Base-by-base conservation (phyloP, 2,888 invertebrate genomes). In the Aphidius colemani region DNA sequence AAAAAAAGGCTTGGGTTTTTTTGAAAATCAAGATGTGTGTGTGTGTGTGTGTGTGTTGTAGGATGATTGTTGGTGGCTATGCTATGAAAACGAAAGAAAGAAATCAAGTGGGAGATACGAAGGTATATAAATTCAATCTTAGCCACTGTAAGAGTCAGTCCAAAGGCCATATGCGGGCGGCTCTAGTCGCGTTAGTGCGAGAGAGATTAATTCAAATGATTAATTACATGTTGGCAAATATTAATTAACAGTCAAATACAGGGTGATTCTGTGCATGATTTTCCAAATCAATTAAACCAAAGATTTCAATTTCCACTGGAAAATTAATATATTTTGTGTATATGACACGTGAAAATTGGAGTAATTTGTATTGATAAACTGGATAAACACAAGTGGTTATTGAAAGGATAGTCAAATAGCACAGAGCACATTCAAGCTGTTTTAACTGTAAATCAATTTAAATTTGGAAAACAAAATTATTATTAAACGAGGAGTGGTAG, bases 141-240 rank as follows among this genome's bases (percentile, higher is more conserved):
- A 70, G 70, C 72, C 71, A 70, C 71, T 72, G 71, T 72, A 70
- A 72, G 70, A 79, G 76, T 71, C 79, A 80, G 80, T 79, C 79
- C 77, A 79, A 79, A 79, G 76, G 77, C 78, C 78, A 77, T 74
- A 77, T 79, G 77, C 75, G 78, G 73, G 57, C 76, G 77, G 72
- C 80, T 79, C 79, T 80, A 80, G 80, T 80, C 80, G 80, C 80
- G 75, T 74, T 46, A 69, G 78, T 79, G 80, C 79, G 80, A 79
- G 79, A 79, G 80, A 79, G 79, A 74, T 74, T 72, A 78, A 74
- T 75, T 75, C 74, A 71, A 72, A 70, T 68, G 74, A 30, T 30
- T 30, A 30, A 30, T 30, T 30, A 30, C 3, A 30, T 30, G 30
- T 30, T 30, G 5, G n/a, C n/a, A n/a, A n/a, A n/a, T n/a, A n/a